Evolutionary conservation across 92 coral and sea anemone genomes (phyloP).

Genomic region (Anthopleura xanthogrammica): DNA sequence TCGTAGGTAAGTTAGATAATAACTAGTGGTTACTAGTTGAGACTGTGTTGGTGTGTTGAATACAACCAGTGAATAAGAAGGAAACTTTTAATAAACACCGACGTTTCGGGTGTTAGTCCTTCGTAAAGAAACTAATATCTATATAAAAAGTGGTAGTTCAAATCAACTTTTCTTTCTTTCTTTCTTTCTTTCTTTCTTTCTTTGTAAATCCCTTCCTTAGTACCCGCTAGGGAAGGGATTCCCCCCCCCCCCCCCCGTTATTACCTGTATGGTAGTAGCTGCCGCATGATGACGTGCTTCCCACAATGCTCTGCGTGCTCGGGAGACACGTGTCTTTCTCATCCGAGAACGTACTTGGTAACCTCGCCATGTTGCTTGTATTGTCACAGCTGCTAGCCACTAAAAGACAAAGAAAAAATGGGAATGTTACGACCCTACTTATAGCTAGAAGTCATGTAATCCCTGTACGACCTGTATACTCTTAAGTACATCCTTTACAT

Average conservation of each 20-base stretch:
- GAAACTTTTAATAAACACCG: no score
- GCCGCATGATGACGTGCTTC: slow-evolving; percentile 67
- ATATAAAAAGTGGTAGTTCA: background rate
- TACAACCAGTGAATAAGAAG: no score
- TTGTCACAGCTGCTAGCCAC: slow-evolving; percentile 82
- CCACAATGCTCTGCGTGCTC: slow-evolving; percentile 48
- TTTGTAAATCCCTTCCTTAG: background rate
- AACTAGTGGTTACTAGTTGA: no score
- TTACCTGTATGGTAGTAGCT: slow-evolving; percentile 90
- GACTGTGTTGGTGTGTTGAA: no score
- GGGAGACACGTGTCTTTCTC: slow-evolving; percentile 20
- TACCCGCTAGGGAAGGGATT: no score
- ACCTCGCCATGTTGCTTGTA: slow-evolving; percentile 83
- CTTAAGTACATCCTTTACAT: no score
- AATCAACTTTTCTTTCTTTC: background rate
- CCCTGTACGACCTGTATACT: no score
- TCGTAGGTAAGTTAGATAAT: background rate
- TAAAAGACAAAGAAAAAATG: background rate
- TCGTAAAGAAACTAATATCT: background rate
- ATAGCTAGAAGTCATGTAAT: no score
- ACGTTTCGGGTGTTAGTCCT: no score
- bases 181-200: background rate
- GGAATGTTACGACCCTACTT: no score
- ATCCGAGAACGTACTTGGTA: slow-evolving; percentile 55
- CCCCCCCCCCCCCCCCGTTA: no score